phyloP scores from a whole-genome alignment of 2,888 invertebrate species.

The Phania funesta region DNA sequence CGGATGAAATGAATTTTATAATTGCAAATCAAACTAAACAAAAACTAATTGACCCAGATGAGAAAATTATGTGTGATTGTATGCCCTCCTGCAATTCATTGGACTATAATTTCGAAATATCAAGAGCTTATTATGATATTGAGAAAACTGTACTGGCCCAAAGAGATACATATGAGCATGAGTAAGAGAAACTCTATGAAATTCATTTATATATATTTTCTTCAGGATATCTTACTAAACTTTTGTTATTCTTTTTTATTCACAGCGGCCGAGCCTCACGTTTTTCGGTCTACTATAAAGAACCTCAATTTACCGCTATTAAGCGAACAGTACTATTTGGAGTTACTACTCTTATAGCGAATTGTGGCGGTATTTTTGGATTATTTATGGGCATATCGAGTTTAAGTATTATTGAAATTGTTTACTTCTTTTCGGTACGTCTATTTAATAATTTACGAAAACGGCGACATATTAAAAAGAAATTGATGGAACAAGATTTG shows the following conservation, averaged over 20 bases:
- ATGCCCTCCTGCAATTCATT: constrained; percentile 78
- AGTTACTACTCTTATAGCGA: constrained; percentile 85
- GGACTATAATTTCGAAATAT: constrained; percentile 78
- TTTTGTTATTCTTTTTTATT: background rate
- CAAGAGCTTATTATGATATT: constrained; percentile 73
- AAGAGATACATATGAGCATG: constrained; percentile 76
- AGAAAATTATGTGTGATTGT: constrained; percentile 75
- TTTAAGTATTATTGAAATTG: constrained; percentile 81
- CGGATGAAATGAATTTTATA: constrained; percentile 72
- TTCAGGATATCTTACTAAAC: background rate
- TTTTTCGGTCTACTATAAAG: constrained; percentile 86
- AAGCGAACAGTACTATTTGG: constrained; percentile 85
- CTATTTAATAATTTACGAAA: constrained; percentile 74
- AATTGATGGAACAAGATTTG: constrained; percentile 61
- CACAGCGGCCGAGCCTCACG: constrained; percentile 81
- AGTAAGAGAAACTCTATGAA: constrained; percentile 78
- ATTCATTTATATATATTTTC: background rate
- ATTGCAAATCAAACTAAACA: constrained; percentile 75
- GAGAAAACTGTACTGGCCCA: constrained; percentile 73
- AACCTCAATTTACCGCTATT: constrained; percentile 86
- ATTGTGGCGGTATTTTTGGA: constrained; percentile 85
- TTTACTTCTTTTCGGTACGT: constrained; percentile 82
- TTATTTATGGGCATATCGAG: constrained; percentile 80
- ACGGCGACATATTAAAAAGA: constrained; percentile 72
- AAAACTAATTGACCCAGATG: constrained; percentile 69